Evolutionary conservation across 2,888 invertebrate species (phyloP).

Genomic region (Thalpophila matura): DNA sequence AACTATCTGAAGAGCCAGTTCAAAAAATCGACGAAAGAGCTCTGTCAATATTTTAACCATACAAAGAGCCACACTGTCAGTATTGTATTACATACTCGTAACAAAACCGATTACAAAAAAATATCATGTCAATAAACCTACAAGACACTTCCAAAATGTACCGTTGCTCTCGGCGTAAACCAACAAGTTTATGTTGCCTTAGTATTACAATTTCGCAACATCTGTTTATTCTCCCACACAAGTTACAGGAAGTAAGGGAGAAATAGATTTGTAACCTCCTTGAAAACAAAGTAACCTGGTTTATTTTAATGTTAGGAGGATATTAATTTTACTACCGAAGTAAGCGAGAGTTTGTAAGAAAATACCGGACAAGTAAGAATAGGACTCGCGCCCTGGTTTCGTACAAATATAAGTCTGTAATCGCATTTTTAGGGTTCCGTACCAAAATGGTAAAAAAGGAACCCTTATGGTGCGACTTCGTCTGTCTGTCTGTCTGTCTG

Average conservation of each 20-base stretch:
- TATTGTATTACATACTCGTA: no score
- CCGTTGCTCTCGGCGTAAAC: constrained; percentile 6
- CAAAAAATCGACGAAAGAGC: neutral
- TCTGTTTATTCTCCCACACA: constrained; percentile 42
- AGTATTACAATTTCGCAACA: constrained; percentile 29
- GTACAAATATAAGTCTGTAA: no score
- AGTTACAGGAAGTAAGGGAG: constrained; percentile 3
- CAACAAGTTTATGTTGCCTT: constrained; percentile 38
- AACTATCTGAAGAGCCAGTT: no score
- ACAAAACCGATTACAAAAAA: constrained; percentile 1
- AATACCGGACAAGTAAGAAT: no score
- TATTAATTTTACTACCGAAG: constrained; percentile 11
- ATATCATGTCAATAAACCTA: constrained; percentile 17
- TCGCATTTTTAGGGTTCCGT: no score
- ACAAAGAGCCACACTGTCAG: no score
- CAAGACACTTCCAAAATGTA: constrained; percentile 11
- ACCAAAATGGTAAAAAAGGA: no score
- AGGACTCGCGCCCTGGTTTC: no score
- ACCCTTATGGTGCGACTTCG: no score
- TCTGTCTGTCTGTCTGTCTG: no score
- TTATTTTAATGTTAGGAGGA: constrained; percentile 32
- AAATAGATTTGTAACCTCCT: constrained; percentile 30
- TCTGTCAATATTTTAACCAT: neutral
- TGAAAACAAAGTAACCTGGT: constrained; percentile 14
- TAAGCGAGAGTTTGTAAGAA: constrained; percentile 21